Percentiles rank a stretch among this genome's conserved stretches.
phyloP scores from a whole-genome alignment of 2,113 vertebrate species.

The Gorilla gorilla region DNA sequence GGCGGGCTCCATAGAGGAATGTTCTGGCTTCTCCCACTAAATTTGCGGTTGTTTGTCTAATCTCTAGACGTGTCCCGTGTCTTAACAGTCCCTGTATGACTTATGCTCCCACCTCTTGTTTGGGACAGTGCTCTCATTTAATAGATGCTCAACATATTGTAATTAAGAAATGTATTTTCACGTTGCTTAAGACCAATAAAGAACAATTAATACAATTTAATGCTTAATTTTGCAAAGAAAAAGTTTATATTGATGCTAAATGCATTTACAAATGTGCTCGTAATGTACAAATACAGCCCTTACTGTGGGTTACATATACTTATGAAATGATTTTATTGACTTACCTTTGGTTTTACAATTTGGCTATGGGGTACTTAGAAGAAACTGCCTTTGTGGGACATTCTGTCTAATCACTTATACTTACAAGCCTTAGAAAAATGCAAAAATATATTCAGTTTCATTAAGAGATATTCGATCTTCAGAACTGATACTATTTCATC shows the following conservation, averaged over 20 bases:
- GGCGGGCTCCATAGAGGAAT: background rate
- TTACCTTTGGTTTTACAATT: background rate
- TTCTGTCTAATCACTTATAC: background rate
- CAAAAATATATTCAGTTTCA: background rate
- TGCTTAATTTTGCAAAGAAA: background rate
- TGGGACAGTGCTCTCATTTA: background rate
- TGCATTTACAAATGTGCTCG: background rate
- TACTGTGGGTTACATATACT: fast-evolving
- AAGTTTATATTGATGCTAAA: background rate
- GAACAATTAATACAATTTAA: background rate
- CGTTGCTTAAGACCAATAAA: background rate
- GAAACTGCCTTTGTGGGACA: background rate
- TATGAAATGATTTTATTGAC: background rate
- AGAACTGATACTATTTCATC: too few relatives aligned
- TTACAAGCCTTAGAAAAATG: background rate
- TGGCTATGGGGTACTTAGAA: background rate
- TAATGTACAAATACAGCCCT: background rate
- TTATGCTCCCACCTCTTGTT: background rate
- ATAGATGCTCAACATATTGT: background rate
- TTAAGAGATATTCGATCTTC: background rate
- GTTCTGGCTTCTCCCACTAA: background rate
- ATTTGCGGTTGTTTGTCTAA: background rate
- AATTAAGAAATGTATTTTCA: background rate
- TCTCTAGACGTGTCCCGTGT: background rate
- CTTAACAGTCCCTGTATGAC: fast-evolving